A percentile compares a stretch with the other conserved stretches of the same genome.
These are phyloP conservation scores for Osmerus mordax DNA, from an alignment of 2,113 vertebrate species.

Conservation along the genomic window DNA sequence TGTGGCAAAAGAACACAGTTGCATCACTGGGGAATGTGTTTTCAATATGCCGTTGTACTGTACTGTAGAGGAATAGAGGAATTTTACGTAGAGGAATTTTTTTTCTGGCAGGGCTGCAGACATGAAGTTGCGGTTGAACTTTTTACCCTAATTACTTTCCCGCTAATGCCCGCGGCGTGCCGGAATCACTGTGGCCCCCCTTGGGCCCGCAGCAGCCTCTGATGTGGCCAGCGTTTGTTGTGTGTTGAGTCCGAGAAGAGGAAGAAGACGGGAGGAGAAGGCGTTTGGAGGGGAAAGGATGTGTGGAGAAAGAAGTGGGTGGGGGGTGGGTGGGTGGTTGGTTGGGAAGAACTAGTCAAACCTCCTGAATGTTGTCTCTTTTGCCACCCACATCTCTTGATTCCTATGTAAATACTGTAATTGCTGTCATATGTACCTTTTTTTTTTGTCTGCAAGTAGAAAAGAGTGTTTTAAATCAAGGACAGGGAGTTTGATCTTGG, in stretches of 20 bases:
- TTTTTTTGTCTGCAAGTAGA: constrained; percentile 67
- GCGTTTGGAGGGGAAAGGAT: background rate
- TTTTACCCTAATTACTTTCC: constrained; percentile 98
- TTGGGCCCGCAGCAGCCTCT: constrained; percentile 82
- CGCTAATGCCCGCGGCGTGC: constrained; percentile 88
- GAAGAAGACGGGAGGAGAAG: constrained; percentile 29
- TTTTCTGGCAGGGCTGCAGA: constrained; percentile 85
- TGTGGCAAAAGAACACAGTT: constrained; percentile 65
- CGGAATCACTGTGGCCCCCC: constrained; percentile 89
- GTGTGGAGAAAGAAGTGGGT: background rate
- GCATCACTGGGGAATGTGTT: constrained; percentile 73
- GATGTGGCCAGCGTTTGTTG: constrained; percentile 92
- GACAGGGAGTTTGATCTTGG: constrained; percentile 57
- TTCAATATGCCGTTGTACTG: constrained; percentile 80
- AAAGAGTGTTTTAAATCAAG: constrained; percentile 82
- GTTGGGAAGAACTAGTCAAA: constrained; percentile 51
- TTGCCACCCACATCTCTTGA: constrained; percentile 88
- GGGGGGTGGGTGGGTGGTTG: constrained; percentile 5
- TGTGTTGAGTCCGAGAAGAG: constrained; percentile 69
- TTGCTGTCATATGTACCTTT: constrained; percentile 82
- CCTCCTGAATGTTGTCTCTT: constrained; percentile 73
- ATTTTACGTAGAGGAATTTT: constrained; percentile 82
- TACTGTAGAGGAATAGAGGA: too few relatives aligned
- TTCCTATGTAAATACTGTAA: constrained; percentile 88
- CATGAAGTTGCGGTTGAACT: constrained; percentile 88